Base-by-base conservation (phyloP, 2,888 invertebrate species). In the Agrenia bidenticulata region DNA sequence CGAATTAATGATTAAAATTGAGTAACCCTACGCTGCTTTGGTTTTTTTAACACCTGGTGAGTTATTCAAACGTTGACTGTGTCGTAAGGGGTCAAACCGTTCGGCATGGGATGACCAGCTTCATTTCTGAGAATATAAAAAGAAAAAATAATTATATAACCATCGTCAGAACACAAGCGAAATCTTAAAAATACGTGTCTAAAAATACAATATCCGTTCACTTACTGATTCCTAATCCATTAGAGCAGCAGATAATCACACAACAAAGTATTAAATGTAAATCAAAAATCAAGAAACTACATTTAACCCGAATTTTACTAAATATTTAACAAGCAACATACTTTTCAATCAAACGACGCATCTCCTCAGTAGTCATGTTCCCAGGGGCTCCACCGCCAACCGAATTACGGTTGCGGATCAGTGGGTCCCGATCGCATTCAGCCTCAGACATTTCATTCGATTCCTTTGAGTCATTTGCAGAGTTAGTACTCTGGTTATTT, bases 311-410 rank as follows among this genome's bases (percentile, higher is more conserved):
- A 51, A 51, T 24, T 23, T 5, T 19, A 51, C 24, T 9, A 51
- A 51, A 51, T 23, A 51, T 2, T 51, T 19, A 51, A 15, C 11
- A 51, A 23, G 5, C 19, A 45, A 89, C 88, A 90, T 88, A 93
- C 93, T 92, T 93, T 88, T 94, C 94, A 85, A 94, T 90, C 85
- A 93, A 90, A 88, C 92, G 93, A 85, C 94, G 89, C 90, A 93
- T 92, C 88, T 93, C 93, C 86, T 93, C 94, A 84, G 89, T 91
- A 84, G 89, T 90, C 88, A 91, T 88, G 61, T 68, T 64, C 9
- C 64, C 61, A 27, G 71, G 69, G 49, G 65, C 50, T 41, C 63
- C 63, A 9, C 69, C 72, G 49, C 72, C 68, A 58, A 72, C 61
- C 13, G 73, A 73, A 63, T 73, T 73, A n/a, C 74, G 72, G 64